Conservation (phyloP, 2,797 vertebrate species). For the Onychomys torridus region DNA sequence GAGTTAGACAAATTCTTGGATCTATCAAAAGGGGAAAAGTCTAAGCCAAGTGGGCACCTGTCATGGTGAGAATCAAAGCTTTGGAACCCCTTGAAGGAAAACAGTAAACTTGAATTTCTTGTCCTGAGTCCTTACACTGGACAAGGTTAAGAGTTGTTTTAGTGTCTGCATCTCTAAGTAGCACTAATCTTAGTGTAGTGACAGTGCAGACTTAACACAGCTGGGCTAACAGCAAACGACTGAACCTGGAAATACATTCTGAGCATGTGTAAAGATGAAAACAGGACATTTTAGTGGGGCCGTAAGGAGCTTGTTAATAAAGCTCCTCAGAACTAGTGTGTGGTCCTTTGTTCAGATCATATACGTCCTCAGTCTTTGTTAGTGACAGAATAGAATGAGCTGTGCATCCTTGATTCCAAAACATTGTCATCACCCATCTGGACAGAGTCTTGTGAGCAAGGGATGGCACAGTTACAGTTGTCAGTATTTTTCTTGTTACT, state of each 20-base stretch:
- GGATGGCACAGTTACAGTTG: background rate
- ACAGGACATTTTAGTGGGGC: background rate
- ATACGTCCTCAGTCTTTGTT: background rate
- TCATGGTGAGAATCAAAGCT: background rate
- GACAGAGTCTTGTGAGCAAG: background rate
- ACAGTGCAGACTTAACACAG: background rate
- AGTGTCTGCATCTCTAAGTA: background rate
- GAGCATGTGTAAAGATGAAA: conserved; percentile 20
- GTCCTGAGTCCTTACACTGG: background rate
- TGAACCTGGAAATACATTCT: conserved; percentile 41
- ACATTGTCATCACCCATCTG: background rate
- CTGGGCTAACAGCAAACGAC: conserved; percentile 15
- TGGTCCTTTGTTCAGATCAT: background rate
- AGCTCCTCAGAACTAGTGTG: background rate
- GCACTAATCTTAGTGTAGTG: conserved; percentile 51
- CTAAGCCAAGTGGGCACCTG: background rate
- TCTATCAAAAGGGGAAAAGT: background rate
- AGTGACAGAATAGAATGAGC: background rate
- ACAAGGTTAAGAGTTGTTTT: conserved; percentile 15
- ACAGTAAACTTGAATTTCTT: background rate
- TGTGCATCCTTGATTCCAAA: background rate
- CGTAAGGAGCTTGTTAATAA: background rate
- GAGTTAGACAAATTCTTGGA: conserved; percentile 9
- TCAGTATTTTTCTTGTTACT: background rate
- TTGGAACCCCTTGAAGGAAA: background rate